These are phyloP conservation scores for Cyrtodaria siliqua DNA, from an alignment of 2,888 invertebrate species.

Conservation along the genomic window DNA sequence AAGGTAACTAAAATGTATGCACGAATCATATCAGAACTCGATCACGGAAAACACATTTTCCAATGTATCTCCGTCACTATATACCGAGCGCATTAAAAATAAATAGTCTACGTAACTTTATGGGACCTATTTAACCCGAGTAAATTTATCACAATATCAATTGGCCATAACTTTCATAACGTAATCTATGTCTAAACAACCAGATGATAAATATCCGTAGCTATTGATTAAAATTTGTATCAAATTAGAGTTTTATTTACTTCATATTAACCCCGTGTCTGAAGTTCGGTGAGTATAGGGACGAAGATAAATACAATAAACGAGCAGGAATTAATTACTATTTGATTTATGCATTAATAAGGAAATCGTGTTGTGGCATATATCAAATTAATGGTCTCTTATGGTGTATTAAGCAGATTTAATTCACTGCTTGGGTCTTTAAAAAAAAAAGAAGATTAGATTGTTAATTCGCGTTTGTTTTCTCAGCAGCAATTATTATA, in stretches of 20 bases:
- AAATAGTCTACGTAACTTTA: slow-evolving; percentile 46
- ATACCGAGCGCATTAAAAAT: slow-evolving; percentile 34
- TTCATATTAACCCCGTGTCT: slow-evolving; percentile 32
- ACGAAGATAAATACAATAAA: slow-evolving; percentile 41
- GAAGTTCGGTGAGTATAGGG: slow-evolving; percentile 5
- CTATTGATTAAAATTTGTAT: slow-evolving; percentile 41
- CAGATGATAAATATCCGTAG: slow-evolving; percentile 41
- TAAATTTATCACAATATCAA: slow-evolving; percentile 55
- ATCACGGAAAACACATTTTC: not conserved
- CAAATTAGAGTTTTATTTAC: slow-evolving; percentile 55
- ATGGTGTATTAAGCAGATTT: not conserved
- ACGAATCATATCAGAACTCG: too few relatives aligned
- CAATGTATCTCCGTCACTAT: not conserved
- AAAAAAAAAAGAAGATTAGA: too few relatives aligned
- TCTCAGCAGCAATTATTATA: too few relatives aligned
- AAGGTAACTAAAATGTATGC: too few relatives aligned
- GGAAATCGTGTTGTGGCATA: slow-evolving; percentile 13
- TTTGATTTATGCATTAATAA: slow-evolving; percentile 61
- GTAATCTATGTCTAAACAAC: slow-evolving; percentile 47
- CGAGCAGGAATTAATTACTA: slow-evolving; percentile 57
- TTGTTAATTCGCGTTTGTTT: too few relatives aligned
- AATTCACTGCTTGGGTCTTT: not conserved
- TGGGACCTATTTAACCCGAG: slow-evolving; percentile 29
- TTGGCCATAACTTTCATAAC: slow-evolving; percentile 40
- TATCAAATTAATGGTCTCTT: slow-evolving; percentile 17